These are phyloP conservation scores for Ceratosolen solmsi DNA, from an alignment of 1,140 invertebrate species.

Conservation along the genomic window DNA sequence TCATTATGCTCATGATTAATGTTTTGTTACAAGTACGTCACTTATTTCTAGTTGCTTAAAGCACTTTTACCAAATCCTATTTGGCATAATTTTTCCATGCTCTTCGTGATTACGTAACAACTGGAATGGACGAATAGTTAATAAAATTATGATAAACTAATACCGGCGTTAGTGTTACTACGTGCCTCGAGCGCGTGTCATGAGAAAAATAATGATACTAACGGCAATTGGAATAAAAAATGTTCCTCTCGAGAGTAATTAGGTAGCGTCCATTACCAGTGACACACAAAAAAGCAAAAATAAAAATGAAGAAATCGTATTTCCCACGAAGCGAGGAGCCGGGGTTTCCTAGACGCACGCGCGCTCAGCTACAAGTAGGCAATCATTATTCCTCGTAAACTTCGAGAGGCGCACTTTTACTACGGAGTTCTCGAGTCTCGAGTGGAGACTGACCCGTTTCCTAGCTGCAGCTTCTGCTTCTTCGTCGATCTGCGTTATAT, in stretches of 20 bases:
- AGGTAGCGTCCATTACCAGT: slow-evolving; percentile 7
- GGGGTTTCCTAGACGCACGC: slow-evolving; percentile 25
- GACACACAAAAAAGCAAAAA: slow-evolving; percentile 6
- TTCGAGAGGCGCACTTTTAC: slow-evolving; percentile 47
- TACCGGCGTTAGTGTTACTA: too few relatives aligned
- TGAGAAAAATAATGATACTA: too few relatives aligned
- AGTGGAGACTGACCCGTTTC: slow-evolving; percentile 43
- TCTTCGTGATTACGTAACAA: too few relatives aligned
- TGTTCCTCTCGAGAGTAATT: slow-evolving; percentile 32
- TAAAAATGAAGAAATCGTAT: slow-evolving; percentile 29
- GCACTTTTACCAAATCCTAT: too few relatives aligned
- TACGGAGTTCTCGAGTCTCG: slow-evolving; percentile 13
- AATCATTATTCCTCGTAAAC: slow-evolving; percentile 52
- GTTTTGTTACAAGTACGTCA: too few relatives aligned
- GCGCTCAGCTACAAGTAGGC: slow-evolving; percentile 48
- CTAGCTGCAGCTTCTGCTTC: not conserved
- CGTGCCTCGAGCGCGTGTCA: too few relatives aligned
- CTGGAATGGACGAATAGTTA: too few relatives aligned
- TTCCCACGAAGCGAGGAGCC: slow-evolving; percentile 39
- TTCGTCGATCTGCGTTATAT: not conserved
- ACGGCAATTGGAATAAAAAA: not conserved
- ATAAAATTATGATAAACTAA: too few relatives aligned
- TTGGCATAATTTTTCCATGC: too few relatives aligned
- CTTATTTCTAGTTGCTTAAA: too few relatives aligned
- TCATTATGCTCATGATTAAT: too few relatives aligned